These are phyloP conservation scores for Agonum fuliginosum DNA, from an alignment of 2,888 invertebrate species.

Conservation along the genomic window DNA sequence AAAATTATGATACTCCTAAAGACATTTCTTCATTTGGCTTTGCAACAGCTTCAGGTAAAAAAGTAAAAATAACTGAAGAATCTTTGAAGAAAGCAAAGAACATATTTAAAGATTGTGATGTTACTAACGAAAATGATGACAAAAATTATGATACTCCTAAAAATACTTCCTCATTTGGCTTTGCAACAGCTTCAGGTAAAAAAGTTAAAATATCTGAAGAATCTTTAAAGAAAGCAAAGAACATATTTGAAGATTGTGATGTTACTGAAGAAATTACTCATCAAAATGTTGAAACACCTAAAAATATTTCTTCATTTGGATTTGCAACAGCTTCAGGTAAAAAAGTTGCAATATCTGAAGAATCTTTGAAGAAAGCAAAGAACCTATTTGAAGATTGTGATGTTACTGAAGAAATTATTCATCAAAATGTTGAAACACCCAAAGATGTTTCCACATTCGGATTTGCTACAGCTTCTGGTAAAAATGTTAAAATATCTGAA, in stretches of 20 bases:
- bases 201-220: slow-evolving; percentile 71
- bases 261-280: neutral
- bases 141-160: slow-evolving; percentile 62
- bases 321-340: slow-evolving; percentile 70
- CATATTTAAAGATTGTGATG: slow-evolving; percentile 66
- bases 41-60: slow-evolving; percentile 69
- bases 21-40: slow-evolving; percentile 61
- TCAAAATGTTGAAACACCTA: slow-evolving; percentile 60
- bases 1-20: neutral
- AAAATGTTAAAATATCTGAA: slow-evolving; percentile 71
- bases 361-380: slow-evolving; percentile 69
- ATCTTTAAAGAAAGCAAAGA: slow-evolving; percentile 69
- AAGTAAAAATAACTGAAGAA: slow-evolving; percentile 71
- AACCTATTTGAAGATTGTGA: slow-evolving; percentile 67
- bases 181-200: slow-evolving; percentile 69
- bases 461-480: slow-evolving; percentile 69
- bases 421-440: neutral
- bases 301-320: slow-evolving; percentile 64
- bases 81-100: slow-evolving; percentile 68
- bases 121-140: neutral
- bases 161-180: slow-evolving; percentile 64
- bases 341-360: slow-evolving; percentile 70
- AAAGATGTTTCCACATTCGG: slow-evolving; percentile 66
- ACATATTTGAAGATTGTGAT: slow-evolving; percentile 66
- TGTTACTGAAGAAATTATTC: neutral